A percentile compares a stretch with the other conserved stretches of the same genome.
Evolutionary conservation across 2,888 invertebrate genomes (phyloP).

Genomic region (Griposia aprilina): DNA sequence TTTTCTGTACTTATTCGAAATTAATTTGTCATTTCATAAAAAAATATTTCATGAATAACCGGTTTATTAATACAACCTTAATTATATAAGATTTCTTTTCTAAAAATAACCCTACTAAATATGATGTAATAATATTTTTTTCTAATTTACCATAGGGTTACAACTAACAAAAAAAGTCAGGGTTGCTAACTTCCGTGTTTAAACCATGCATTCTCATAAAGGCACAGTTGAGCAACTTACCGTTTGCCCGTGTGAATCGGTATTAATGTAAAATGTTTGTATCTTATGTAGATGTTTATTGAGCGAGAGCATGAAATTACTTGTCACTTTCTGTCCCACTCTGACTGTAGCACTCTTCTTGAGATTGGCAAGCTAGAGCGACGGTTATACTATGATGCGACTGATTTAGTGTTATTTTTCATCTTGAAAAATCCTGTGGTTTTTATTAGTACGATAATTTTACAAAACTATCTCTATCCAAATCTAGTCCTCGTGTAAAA

Average conservation of each 20-base stretch:
- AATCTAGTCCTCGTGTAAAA: constrained; percentile 18
- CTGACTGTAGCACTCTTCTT: constrained; percentile 65
- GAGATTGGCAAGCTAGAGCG: constrained; percentile 33
- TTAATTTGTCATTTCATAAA: not conserved
- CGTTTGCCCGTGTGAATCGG: constrained; percentile 90
- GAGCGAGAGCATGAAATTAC: constrained; percentile 88
- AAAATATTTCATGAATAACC: not conserved
- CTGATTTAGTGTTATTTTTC: not conserved
- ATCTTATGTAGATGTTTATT: constrained; percentile 81
- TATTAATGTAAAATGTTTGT: constrained; percentile 77
- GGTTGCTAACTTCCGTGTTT: constrained; percentile 61
- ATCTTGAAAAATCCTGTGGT: not conserved
- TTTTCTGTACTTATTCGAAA: not conserved
- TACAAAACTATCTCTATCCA: not conserved
- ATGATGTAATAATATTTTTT: constrained; percentile 1
- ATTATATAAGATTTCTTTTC: not conserved
- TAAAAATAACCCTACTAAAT: not conserved
- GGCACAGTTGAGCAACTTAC: constrained; percentile 71
- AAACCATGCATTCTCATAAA: constrained; percentile 84
- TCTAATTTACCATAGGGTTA: constrained; percentile 43
- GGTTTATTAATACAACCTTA: constrained; percentile 9
- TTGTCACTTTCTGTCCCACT: constrained; percentile 70
- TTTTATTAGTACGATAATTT: constrained; percentile 32
- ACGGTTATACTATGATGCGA: constrained; percentile 47
- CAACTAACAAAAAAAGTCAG: constrained; percentile 37